Evolutionary conservation across 2,888 invertebrate genomes (phyloP), one percentile per base, ranked within the genome.

Genomic region (Acronicta aceris): DNA sequence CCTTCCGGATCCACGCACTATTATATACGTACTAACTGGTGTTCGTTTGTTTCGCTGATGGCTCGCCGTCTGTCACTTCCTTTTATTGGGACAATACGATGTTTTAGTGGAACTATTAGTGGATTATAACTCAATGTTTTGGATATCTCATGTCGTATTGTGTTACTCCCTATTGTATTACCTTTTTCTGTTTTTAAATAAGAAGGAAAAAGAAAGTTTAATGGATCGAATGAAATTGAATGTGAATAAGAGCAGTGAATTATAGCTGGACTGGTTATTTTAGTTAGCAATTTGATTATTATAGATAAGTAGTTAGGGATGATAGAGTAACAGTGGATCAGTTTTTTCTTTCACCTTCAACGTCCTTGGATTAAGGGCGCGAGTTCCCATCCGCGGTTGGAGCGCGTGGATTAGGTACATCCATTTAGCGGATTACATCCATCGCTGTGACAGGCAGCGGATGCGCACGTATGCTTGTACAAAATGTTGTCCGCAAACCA

Each of bases 1-100:
- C 73, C 76, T 80, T 79, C 80, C 86, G 82, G 83, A 83, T 84
- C 85, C 84, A 84, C 85, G 54, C 72, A 66, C 69, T 74, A 48
- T n/a, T n/a, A n/a, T n/a, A n/a, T n/a, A n/a, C n/a, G n/a, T 21
- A 43, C 42, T 36, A 50, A 53, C 51, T 46, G 52, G 36, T 41
- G 45, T 46, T 48, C 71, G 72, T 77, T 78, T 64, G 72, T 77
- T 78, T 81, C 75, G 75, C 65, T 74, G 76, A 78, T 74, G 73
- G 74, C 62, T 70, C 64, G 65, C 68, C 64, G 74, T 66, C 79
- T 81, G 83, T 77, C 81, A 76, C 48, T 79, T 76, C 78, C 65
- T 76, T 78, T 79, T 74, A 74, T 70, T 72, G 74, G 78, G 66
- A 83, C 84, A 85, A 83, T 75, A 64, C 66, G 59, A 66, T 63